Evolutionary conservation across 2,113 vertebrate species (phyloP), one percentile per base, ranked within the genome.

Genomic region (Phylloscopus whistleri): DNA sequence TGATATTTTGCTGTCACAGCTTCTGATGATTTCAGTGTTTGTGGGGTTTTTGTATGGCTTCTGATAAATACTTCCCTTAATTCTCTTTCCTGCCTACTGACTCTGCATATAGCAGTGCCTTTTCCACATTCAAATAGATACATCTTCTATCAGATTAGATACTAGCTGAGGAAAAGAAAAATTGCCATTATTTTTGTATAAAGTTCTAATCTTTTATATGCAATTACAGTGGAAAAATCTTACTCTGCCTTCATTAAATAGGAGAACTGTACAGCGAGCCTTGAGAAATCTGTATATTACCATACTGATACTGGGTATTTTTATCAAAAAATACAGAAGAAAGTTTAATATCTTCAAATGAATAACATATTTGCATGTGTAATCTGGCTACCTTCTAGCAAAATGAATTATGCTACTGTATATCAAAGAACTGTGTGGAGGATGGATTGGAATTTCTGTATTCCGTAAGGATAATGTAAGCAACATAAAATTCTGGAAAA

Each of bases 321-420:
- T 92, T 84, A 82, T 64, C 37, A 86, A 55, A 7, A 64, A 39
- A 59, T 41, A 51, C 23, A 75, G 62, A 64, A 33, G 11, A 51
- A 94, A 87, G 22, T 80, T 93, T 78, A 94, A 64, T 87, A 84
- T 84, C 62, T 92, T 79, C 62, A 84, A 91, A 80, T 68, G 3
- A 92, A 49, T 55, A 74, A 31, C 53, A 76, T 26, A 78, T 24
- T 72, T 77, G 63, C 53, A 75, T 82, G 30, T 67, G 53, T 77
- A 79, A 90, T 81, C 66, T 84, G 55, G 48, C 63, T 88, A 56
- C 58, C 46, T 74, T 84, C 76, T 66, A 60, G 74, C n/a, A 79
- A 95, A 94, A 84, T 82, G 52, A 95, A 82, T 89, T 60, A 81
- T 27, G 33, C 77, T 87, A 74, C 76, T 92, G 66, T 85, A 59